Conservation (phyloP, 2,888 invertebrate species). For the Seira sanloemensis region DNA sequence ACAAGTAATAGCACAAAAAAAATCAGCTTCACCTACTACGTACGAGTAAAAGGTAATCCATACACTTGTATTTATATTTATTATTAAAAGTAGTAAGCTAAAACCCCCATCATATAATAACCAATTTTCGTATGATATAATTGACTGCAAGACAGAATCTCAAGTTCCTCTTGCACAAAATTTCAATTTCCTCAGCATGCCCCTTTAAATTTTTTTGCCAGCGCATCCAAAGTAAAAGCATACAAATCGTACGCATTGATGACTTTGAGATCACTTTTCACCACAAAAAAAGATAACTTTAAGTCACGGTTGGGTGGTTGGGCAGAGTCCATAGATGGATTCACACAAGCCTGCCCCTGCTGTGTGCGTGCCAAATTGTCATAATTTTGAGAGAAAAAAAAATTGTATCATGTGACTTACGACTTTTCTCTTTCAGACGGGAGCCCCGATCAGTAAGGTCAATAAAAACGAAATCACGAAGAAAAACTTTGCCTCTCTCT, state of each 20-base stretch:
- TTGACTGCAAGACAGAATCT: too few species aligned
- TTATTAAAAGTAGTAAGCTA: too few species aligned
- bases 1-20: slow-evolving; percentile 37
- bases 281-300: too few species aligned
- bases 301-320: not conserved
- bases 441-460: slow-evolving; percentile 72
- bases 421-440: too few species aligned
- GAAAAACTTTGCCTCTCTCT: slow-evolving; percentile 53
- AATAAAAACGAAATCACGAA: too few species aligned
- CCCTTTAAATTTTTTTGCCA: not conserved
- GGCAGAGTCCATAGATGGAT: not conserved
- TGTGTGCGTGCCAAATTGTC: not conserved
- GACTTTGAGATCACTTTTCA: too few species aligned
- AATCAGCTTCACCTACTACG: slow-evolving; percentile 60
- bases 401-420: too few species aligned
- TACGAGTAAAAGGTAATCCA: slow-evolving; percentile 70
- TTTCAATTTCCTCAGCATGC: not conserved
- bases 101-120: not conserved
- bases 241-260: too few species aligned
- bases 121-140: too few species aligned
- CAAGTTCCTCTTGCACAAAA: not conserved
- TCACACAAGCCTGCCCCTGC: not conserved
- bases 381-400: too few species aligned
- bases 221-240: too few species aligned
- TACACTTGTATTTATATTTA: not conserved